Conservation (phyloP, 2,888 invertebrate genomes). For the Drosophila eohydei region DNA sequence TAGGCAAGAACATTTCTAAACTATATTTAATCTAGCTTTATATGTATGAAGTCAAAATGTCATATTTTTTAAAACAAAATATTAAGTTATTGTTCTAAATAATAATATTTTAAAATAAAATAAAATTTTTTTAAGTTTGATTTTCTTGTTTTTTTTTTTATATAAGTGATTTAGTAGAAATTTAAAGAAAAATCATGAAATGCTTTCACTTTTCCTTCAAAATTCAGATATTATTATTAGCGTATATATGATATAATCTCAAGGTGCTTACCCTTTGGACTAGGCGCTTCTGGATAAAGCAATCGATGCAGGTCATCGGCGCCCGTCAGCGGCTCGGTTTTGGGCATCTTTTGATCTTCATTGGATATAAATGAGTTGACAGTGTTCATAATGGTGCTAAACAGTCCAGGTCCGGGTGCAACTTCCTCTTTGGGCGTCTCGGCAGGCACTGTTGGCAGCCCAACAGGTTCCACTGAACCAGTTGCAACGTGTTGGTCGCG, state of each 20-base stretch:
- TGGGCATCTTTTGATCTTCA: constrained; percentile 40
- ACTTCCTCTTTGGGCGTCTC: constrained; percentile 53
- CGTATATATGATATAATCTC: not conserved
- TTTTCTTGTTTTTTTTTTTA: not conserved
- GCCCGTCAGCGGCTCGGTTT: constrained; percentile 16
- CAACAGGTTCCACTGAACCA: constrained; percentile 53
- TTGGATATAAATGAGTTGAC: constrained; percentile 78
- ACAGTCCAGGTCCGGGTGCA: constrained; percentile 71
- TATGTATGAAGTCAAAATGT: too few species aligned
- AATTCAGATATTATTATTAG: not conserved
- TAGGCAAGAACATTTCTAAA: not conserved
- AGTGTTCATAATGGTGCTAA: constrained; percentile 82
- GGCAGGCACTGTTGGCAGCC: constrained; percentile 39
- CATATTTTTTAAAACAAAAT: too few species aligned
- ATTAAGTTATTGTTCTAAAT: not conserved
- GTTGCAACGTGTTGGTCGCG: constrained; percentile 19
- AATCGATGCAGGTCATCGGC: constrained; percentile 74
- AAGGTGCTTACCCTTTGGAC: constrained; percentile 16
- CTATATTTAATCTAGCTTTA: not conserved
- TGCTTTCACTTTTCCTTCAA: not conserved
- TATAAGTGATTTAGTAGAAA: too few species aligned
- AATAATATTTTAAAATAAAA: not conserved
- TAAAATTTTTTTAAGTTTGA: not conserved
- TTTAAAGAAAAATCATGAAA: not conserved
- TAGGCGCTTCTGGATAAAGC: constrained; percentile 60